Evolutionary conservation across 2,113 vertebrate genomes (phyloP), one percentile per base, ranked within the genome.

Genomic region (Rhinoderma darwinii): DNA sequence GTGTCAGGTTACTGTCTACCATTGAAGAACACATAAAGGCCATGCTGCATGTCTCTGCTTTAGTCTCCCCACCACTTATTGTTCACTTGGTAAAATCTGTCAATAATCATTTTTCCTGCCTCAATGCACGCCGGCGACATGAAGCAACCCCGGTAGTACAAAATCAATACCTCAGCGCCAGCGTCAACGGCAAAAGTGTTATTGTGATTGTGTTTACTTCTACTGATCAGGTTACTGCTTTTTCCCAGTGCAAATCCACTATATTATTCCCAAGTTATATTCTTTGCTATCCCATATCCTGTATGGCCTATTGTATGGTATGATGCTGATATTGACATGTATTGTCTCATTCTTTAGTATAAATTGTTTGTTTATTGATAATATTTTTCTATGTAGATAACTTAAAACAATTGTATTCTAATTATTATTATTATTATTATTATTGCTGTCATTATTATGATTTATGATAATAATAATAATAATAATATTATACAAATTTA

Each of bases 121-220:
- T 90, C 82, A 89, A 82, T 91, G 88, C 89, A 91, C 50, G 82
- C 86, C 90, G 88, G 89, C 10, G 4, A 91, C 92, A 94, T 94
- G 92, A 94, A 94, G 94, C 86, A 92, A 88, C 74, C 78, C 81
- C 88, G 74, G 89, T 90, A 88, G 89, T 88, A 89, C 80, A 92
- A 89, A 94, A 94, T 94, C 92, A 89, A 92, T 94, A 93, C 27
- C 87, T 90, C 88, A 92, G 92, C 76, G 89, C 91, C 92, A 91
- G 91, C 35, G 84, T 88, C 87, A 88, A 84, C 68, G 0, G 88
- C 79, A 92, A 90, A 92, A 90, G 87, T 90, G 89, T 92, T 94
- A 91, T 91, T 68, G 44, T 88, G 91, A 90, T 86, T 89, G 88
- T 88, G 51, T 91, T 93, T 92, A 90, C 86, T 83, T 61, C 90